Evolutionary conservation across 2,888 invertebrate species (phyloP).

Genomic region (Eupithecia pulchellata): DNA sequence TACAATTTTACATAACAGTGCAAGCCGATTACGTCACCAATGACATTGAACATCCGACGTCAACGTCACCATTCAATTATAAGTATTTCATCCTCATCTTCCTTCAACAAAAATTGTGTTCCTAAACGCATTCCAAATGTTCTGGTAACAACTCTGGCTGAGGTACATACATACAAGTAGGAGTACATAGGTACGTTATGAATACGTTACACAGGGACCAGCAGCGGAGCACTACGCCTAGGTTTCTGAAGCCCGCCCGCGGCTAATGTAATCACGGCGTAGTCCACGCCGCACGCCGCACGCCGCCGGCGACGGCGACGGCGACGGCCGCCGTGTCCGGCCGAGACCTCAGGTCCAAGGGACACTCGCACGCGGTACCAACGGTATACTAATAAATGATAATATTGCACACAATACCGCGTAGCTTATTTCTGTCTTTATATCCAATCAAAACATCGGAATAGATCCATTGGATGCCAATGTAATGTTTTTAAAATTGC

Average conservation of each 20-base stretch:
- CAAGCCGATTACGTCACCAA: too few relatives aligned
- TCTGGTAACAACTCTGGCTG: neutral
- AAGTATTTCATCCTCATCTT: too few relatives aligned
- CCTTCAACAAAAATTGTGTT: neutral
- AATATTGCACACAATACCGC: neutral
- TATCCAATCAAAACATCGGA: neutral
- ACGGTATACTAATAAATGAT: neutral
- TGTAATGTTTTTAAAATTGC: too few relatives aligned
- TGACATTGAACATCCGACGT: too few relatives aligned
- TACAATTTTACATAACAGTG: too few relatives aligned
- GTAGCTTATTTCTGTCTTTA: too few relatives aligned
- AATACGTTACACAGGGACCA: neutral
- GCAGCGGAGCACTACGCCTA: conserved; percentile 1
- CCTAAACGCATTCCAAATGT: neutral
- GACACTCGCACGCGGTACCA: neutral
- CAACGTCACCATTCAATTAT: too few relatives aligned
- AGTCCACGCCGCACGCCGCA: too few relatives aligned
- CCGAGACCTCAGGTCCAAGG: neutral
- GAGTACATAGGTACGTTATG: neutral
- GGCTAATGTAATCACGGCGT: conserved; percentile 34
- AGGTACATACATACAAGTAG: neutral
- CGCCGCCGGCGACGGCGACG: too few relatives aligned
- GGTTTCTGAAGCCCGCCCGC: conserved; percentile 19
- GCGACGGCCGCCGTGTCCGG: conserved; percentile 30
- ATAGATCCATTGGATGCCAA: too few relatives aligned